Conservation (phyloP, 2,797 vertebrate genomes). For the Gymnopithys bicolor region DNA sequence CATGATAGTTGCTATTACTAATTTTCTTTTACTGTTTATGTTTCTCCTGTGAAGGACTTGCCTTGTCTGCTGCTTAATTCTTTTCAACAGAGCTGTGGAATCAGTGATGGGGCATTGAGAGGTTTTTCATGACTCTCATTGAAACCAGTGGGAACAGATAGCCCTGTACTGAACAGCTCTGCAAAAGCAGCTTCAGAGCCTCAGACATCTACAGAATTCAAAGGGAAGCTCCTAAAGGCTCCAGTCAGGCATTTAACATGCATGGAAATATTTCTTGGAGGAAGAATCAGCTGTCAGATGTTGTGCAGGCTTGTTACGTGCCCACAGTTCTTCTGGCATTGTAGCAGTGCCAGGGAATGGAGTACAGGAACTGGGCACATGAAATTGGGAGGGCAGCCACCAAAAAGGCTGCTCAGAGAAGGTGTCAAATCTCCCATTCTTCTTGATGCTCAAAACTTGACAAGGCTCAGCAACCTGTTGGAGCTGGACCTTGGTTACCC, state of each 20-base stretch:
- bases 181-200: background rate
- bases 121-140: background rate
- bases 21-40: background rate
- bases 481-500: background rate
- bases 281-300: background rate
- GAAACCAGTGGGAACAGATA: background rate
- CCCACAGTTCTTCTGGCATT: background rate
- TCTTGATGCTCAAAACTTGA: background rate
- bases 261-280: background rate
- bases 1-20: background rate
- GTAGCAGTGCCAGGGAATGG: background rate
- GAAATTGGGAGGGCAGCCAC: background rate
- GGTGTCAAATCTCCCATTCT: background rate
- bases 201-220: background rate
- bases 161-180: background rate
- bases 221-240: background rate
- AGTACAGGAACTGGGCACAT: background rate
- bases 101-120: background rate
- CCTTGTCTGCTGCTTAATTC: background rate
- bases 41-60: background rate
- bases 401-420: background rate
- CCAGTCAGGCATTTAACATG: background rate
- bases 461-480: background rate
- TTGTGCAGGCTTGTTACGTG: rapidly evolving
- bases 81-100: background rate